Evolutionary conservation across 2,797 vertebrate genomes (phyloP), one percentile per base, ranked within the genome.

Genomic region (Sorex maritimensis): DNA sequence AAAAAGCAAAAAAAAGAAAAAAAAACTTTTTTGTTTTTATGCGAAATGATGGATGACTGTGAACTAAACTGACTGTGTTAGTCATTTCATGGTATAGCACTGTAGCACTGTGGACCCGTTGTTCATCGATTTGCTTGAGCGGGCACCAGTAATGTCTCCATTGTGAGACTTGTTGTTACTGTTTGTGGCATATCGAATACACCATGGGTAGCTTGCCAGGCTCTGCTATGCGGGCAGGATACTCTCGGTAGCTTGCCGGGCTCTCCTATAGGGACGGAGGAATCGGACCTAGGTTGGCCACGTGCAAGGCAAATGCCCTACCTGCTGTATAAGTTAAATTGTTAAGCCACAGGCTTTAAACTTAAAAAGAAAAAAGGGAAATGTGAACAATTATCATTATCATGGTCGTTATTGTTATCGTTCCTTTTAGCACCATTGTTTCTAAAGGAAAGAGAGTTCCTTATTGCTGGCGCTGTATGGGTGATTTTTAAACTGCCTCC

Each of bases 371-470:
- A 46, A 41, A 34, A 67, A 67, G 24, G 26, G 38, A 44, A 26
- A 68, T 17, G 34, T 6, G 6, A 30, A n/a, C 11, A 55, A 44
- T 44, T 44, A 44, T 44, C 72, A 1, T 46, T 73, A 13, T 21
- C 14, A 14, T 55, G 7, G 2, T 73, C 30, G 1, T 80, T 55
- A 19, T 73, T 17, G 34, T 79, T 67, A 65, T 4, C 5, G 8
- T 75, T 86, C 81, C 46, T 92, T 68, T 63, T 49, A 75, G n/a
- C 49, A 10, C 72, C 67, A n/a, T 68, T 63, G 15, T 78, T 92
- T n/a, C 30, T 38, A 4, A 8, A 61, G 68, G 68, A 52, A 81
- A 6, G 61, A 21, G 19, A 63, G 24, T 21, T 84, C 41, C 26
- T 38, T 34, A 5, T 49, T 63, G 52, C 41, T 12, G 9, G 65